Conservation (phyloP, 1,140 invertebrate genomes). For the Drusus annulatus region DNA sequence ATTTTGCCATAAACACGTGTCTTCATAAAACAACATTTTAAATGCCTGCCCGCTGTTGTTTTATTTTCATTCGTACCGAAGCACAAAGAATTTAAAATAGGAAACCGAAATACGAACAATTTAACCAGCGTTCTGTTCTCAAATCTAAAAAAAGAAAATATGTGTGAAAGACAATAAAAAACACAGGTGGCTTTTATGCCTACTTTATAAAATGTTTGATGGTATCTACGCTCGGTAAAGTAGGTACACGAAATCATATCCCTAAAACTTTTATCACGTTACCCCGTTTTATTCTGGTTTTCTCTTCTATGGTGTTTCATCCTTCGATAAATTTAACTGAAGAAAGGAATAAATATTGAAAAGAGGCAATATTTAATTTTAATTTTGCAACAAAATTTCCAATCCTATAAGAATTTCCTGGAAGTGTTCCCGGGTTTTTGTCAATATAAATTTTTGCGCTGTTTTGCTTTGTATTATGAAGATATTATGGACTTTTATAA, state of each 20-base stretch:
- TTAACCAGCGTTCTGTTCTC: neutral
- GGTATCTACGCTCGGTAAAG: conserved; percentile 3
- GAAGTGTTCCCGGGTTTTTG: conserved; percentile 3
- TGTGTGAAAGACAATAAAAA: conserved; percentile 41
- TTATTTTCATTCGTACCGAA: too few species aligned
- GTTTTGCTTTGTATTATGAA: conserved; percentile 17
- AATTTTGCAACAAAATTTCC: conserved; percentile 30
- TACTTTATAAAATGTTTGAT: conserved; percentile 23
- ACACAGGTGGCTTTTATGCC: conserved; percentile 41
- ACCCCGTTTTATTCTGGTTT: neutral
- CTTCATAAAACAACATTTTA: too few species aligned
- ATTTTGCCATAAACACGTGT: too few species aligned
- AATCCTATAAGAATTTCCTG: conserved; percentile 27
- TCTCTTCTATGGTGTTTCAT: neutral
- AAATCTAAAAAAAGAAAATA: conserved; percentile 23
- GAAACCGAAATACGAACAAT: too few species aligned
- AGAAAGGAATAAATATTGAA: conserved; percentile 31
- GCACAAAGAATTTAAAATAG: too few species aligned
- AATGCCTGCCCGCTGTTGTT: too few species aligned
- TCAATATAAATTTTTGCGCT: conserved; percentile 31
- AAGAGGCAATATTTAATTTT: conserved; percentile 25
- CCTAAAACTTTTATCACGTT: conserved; percentile 15
- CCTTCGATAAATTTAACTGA: conserved; percentile 23
- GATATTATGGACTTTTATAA: conserved; percentile 29
- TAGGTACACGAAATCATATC: conserved; percentile 16